Conservation (phyloP, 2,888 invertebrate genomes). For the Rutpela maculata region DNA sequence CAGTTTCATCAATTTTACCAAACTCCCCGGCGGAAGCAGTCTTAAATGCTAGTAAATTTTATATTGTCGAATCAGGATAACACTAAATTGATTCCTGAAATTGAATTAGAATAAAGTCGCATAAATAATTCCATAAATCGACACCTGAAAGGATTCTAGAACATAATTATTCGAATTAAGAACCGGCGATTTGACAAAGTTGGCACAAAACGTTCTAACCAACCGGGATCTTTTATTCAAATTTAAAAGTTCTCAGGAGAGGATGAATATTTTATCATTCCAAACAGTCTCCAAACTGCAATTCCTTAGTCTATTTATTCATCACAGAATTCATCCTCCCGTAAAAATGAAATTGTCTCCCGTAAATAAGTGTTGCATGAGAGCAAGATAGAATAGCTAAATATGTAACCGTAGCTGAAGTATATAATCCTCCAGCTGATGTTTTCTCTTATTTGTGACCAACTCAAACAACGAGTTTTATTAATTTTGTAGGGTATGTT, state of each 20-base stretch:
- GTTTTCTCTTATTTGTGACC: background rate
- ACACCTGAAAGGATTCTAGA: background rate
- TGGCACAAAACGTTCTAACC: background rate
- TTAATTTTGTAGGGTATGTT: background rate
- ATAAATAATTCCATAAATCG: background rate
- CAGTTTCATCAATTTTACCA: too few species aligned
- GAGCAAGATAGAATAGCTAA: background rate
- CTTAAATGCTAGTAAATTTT: too few species aligned
- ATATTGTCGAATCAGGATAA: too few species aligned
- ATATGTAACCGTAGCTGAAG: background rate
- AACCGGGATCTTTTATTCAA: background rate
- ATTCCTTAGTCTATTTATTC: constrained; percentile 13
- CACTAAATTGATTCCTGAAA: background rate
- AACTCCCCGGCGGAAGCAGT: too few species aligned
- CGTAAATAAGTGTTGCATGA: background rate
- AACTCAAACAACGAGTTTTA: background rate
- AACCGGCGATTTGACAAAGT: background rate
- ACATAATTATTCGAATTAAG: background rate
- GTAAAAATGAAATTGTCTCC: constrained; percentile 9
- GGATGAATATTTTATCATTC: constrained; percentile 7
- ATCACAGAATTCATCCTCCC: background rate
- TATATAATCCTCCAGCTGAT: background rate
- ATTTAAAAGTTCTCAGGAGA: background rate
- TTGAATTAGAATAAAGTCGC: background rate
- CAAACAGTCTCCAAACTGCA: constrained; percentile 1